Evolutionary conservation across 1,140 invertebrate species (phyloP).

Genomic region (Drosophila arawakana): DNA sequence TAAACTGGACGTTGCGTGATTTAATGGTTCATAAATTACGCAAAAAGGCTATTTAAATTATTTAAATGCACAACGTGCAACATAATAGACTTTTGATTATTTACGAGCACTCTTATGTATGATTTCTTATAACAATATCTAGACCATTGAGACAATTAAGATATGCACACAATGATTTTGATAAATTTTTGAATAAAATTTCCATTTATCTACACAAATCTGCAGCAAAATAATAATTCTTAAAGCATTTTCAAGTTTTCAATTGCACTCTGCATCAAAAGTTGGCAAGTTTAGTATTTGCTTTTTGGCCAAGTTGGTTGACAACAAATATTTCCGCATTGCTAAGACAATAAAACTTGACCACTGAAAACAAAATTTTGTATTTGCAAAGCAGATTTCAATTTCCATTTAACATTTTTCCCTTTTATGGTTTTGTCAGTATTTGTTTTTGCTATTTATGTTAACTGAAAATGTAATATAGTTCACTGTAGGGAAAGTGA

Average conservation of each 20-base stretch:
- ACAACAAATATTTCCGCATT: conserved; percentile 13
- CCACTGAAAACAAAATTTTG: conserved; percentile 26
- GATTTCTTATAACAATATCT: background rate
- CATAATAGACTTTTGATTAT: conserved; percentile 4
- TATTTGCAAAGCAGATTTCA: conserved; percentile 28
- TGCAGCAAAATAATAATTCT: conserved; percentile 4
- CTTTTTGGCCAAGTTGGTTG: conserved; percentile 14
- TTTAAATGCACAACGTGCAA: conserved; percentile 35
- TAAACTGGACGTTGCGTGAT: conserved; percentile 18
- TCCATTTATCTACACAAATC: too few relatives aligned
- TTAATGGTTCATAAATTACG: conserved; percentile 44
- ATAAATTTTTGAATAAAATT: conserved; percentile 1
- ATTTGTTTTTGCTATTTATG: conserved; percentile 25
- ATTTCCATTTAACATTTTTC: conserved; percentile 13
- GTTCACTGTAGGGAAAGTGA: background rate
- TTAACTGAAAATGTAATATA: conserved; percentile 18
- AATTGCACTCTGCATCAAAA: conserved; percentile 64
- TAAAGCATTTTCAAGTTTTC: conserved; percentile 40
- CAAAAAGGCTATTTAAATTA: conserved; percentile 36
- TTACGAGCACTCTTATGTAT: background rate
- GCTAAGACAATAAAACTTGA: conserved; percentile 30
- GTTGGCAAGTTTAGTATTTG: conserved; percentile 62
- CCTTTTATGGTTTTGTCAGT: background rate
- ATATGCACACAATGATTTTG: conserved; percentile 2
- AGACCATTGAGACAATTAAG: conserved; percentile 21